These are phyloP conservation scores for Lutraria lutraria DNA, from an alignment of 2,888 invertebrate species.

Conservation along the genomic window DNA sequence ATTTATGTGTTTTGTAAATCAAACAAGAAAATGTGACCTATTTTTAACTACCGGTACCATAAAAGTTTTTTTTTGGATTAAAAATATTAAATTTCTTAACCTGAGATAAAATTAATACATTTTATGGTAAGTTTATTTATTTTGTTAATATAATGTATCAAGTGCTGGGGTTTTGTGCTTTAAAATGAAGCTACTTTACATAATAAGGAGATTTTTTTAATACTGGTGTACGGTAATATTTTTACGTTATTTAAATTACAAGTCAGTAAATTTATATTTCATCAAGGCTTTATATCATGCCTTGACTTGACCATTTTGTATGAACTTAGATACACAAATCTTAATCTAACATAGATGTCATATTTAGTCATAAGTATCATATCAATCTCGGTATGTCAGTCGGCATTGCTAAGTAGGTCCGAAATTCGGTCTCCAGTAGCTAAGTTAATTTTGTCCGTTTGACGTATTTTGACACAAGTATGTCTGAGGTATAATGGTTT, in stretches of 20 bases:
- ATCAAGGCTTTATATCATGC: neutral
- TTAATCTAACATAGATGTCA: slow-evolving; percentile 16
- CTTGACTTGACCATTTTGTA: neutral
- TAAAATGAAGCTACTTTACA: neutral
- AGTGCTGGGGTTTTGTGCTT: neutral
- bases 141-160: neutral
- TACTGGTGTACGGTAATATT: neutral
- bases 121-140: slow-evolving; percentile 13
- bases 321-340: neutral
- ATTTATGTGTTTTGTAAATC: neutral
- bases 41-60: neutral
- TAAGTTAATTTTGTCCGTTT: slow-evolving; percentile 8
- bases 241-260: neutral
- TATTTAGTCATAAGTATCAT: neutral
- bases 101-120: neutral
- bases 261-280: neutral
- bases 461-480: slow-evolving; percentile 17
- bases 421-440: neutral
- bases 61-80: neutral
- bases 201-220: neutral
- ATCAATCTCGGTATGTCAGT: slow-evolving; percentile 4
- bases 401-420: neutral
- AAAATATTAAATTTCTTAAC: slow-evolving; percentile 4
- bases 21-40: neutral
- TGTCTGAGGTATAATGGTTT: neutral